phyloP scores from a whole-genome alignment of 2,888 invertebrate species.

The Xestia c-nigrum region DNA sequence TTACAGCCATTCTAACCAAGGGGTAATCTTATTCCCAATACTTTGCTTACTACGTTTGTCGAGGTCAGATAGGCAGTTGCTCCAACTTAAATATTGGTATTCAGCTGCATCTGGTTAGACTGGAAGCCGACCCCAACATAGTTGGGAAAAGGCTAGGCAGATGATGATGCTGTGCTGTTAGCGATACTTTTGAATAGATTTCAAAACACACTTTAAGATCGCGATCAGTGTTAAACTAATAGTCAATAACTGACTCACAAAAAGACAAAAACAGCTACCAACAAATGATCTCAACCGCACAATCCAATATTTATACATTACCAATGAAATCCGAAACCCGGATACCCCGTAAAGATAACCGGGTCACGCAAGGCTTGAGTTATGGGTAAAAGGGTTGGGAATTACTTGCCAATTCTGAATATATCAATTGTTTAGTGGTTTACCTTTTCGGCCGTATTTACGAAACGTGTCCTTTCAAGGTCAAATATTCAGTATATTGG shows the following conservation, averaged over 20 bases:
- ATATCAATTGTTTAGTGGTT: constrained; percentile 48
- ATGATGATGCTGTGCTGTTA: not conserved
- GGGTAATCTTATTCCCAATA: no score
- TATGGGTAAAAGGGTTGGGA: constrained; percentile 42
- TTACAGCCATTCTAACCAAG: no score
- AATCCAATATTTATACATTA: constrained; percentile 26
- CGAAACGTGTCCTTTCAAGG: constrained; percentile 22
- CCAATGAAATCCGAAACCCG: constrained; percentile 27
- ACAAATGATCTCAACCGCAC: constrained; percentile 3
- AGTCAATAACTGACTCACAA: no score
- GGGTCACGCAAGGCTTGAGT: constrained; percentile 42
- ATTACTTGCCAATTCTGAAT: constrained; percentile 51
- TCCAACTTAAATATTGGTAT: no score
- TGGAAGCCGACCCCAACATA: no score
- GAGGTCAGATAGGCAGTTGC: no score
- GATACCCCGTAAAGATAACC: constrained; percentile 22
- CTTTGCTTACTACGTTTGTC: no score
- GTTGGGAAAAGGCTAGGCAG: no score
- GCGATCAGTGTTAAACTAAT: not conserved
- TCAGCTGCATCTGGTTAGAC: no score
- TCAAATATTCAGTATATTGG: constrained; percentile 36
- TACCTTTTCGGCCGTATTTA: constrained; percentile 47
- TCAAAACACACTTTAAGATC: not conserved
- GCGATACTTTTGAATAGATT: not conserved
- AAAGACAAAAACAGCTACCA: not conserved